Conservation (phyloP, 2,797 vertebrate genomes). For the Hypotaenidia philippensis region DNA sequence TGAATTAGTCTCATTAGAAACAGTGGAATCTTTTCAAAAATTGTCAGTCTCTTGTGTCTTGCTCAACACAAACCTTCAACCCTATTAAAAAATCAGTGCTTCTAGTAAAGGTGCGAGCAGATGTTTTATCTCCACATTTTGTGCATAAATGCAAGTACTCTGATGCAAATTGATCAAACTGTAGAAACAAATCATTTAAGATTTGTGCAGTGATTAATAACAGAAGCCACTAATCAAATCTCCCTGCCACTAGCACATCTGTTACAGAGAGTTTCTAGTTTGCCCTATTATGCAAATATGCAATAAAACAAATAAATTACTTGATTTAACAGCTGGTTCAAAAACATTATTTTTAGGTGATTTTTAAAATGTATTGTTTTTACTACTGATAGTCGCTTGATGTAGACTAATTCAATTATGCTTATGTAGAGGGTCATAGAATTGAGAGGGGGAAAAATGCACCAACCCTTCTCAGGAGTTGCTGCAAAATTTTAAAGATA, state of each 20-base stretch:
- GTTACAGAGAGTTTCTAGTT: constrained; percentile 81
- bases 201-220: constrained; percentile 87
- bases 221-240: constrained; percentile 84
- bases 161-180: constrained; percentile 82
- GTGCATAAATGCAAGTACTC: constrained; percentile 77
- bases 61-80: constrained; percentile 66
- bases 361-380: constrained; percentile 80
- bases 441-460: background rate
- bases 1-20: constrained; percentile 43
- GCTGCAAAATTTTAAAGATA: background rate
- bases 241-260: constrained; percentile 83
- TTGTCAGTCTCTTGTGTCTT: constrained; percentile 57
- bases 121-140: constrained; percentile 82
- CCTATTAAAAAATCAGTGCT: constrained; percentile 68
- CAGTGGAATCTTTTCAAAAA: constrained; percentile 42
- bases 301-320: constrained; percentile 85
- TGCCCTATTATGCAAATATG: constrained; percentile 85
- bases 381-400: constrained; percentile 65
- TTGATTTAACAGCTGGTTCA: constrained; percentile 83
- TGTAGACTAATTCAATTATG: constrained; percentile 74
- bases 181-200: constrained; percentile 86
- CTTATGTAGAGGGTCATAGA: constrained; percentile 46
- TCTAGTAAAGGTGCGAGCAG: constrained; percentile 79
- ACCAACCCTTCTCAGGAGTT: background rate
- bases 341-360: constrained; percentile 82